Evolutionary conservation across 1,140 invertebrate genomes (phyloP).

Genomic region (Ceratina japonica): DNA sequence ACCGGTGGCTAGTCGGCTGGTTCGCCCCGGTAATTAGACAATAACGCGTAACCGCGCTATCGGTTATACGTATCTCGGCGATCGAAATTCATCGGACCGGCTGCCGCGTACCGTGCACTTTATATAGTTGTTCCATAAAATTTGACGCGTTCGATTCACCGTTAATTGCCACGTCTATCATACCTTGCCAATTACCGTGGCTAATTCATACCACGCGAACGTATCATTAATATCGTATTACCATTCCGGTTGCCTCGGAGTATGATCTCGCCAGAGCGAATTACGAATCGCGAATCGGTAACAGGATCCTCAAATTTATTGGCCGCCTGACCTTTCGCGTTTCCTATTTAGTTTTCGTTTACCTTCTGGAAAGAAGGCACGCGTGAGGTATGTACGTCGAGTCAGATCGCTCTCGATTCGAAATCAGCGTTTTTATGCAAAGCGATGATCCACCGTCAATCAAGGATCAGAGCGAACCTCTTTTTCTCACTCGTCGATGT

Average conservation of each 20-base stretch:
- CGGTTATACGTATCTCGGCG: constrained; percentile 15
- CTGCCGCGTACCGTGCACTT: not conserved
- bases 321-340: not conserved
- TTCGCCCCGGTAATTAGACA: constrained; percentile 20
- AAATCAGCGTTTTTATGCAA: too few relatives aligned
- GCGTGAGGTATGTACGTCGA: too few relatives aligned
- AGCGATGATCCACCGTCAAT: too few relatives aligned
- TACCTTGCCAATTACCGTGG: constrained; percentile 45
- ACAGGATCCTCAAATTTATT: constrained; percentile 29
- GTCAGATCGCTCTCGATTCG: too few relatives aligned
- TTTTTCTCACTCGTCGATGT: too few relatives aligned
- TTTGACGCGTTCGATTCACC: constrained; percentile 47
- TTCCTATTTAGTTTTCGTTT: not conserved
- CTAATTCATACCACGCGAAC: constrained; percentile 35
- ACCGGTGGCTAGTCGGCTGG: constrained; percentile 11
- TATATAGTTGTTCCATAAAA: constrained; percentile 41
- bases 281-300: constrained; percentile 18
- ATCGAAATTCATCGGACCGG: constrained; percentile 7
- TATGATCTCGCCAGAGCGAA: not conserved
- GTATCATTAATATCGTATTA: constrained; percentile 58
- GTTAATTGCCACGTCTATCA: constrained; percentile 48
- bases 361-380: too few relatives aligned
- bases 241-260: constrained; percentile 4
- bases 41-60: not conserved
- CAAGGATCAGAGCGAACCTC: too few relatives aligned